Evolutionary conservation across 2,888 invertebrate genomes (phyloP).

Genomic region (Hypomecis atomaria): DNA sequence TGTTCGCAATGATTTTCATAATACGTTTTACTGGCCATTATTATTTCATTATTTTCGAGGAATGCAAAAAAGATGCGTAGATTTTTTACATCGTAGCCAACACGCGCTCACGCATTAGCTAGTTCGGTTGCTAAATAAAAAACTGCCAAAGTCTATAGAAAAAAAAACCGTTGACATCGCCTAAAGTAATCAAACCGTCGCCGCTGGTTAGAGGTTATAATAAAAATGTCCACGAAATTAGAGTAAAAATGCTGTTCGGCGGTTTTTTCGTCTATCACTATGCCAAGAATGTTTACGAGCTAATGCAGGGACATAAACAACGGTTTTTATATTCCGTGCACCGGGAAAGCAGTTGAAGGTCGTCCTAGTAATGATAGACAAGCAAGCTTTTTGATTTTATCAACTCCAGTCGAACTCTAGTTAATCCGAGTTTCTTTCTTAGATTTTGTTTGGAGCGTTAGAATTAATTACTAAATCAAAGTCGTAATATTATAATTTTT

Average conservation of each 20-base stretch:
- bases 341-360: conserved; percentile 5
- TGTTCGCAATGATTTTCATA: too few relatives aligned
- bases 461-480: too few relatives aligned
- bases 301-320: conserved; percentile 46
- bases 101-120: not conserved
- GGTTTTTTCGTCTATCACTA: conserved; percentile 33
- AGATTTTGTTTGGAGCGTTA: not conserved
- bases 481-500: too few relatives aligned
- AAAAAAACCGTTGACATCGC: conserved; percentile 5
- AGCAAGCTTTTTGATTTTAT: not conserved
- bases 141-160: conserved; percentile 5
- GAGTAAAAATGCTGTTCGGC: conserved; percentile 12
- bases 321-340: conserved; percentile 46
- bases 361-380: conserved; percentile 1
- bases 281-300: conserved; percentile 73
- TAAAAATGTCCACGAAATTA: conserved; percentile 29
- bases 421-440: not conserved
- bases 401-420: not conserved
- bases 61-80: not conserved
- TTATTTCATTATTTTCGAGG: not conserved
- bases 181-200: conserved; percentile 33
- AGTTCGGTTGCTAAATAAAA: not conserved
- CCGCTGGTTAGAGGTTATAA: conserved; percentile 38
- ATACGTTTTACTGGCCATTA: not conserved
- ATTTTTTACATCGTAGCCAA: conserved; percentile 1